Evolutionary conservation across 2,888 invertebrate species (phyloP).

Genomic region (Peribatodes rhomboidaria): DNA sequence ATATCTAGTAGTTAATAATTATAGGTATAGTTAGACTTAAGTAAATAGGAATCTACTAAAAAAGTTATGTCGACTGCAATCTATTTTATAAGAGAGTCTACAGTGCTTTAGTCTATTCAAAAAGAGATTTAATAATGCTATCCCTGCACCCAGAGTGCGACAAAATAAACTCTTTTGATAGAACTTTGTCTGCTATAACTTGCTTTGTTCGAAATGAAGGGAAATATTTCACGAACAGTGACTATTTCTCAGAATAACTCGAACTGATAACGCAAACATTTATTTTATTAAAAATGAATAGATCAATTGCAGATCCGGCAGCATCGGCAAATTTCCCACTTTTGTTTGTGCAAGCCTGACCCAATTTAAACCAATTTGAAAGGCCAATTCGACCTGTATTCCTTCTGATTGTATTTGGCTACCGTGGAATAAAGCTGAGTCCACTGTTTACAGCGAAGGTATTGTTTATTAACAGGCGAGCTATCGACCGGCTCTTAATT

Average conservation of each 20-base stretch:
- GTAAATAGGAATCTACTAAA: background rate
- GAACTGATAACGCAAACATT: constrained; percentile 48
- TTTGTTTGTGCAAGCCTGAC: constrained; percentile 79
- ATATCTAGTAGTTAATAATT: too few species aligned
- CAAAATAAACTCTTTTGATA: constrained; percentile 31
- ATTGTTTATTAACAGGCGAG: constrained; percentile 54
- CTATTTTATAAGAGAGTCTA: constrained; percentile 26
- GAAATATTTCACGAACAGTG: background rate
- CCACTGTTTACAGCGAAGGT: constrained; percentile 56
- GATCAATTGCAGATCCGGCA: constrained; percentile 62
- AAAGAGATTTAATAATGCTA: constrained; percentile 40
- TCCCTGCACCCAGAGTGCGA: constrained; percentile 31
- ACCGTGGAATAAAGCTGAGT: constrained; percentile 73
- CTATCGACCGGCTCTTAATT: constrained; percentile 32
- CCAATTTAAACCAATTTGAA: constrained; percentile 81
- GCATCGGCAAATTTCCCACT: constrained; percentile 69
- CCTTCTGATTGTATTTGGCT: constrained; percentile 77
- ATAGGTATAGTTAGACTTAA: background rate
- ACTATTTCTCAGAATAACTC: constrained; percentile 13
- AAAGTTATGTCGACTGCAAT: constrained; percentile 13
- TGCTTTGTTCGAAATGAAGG: constrained; percentile 34
- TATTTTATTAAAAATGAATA: constrained; percentile 63
- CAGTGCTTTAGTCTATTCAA: constrained; percentile 34
- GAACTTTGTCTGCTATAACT: constrained; percentile 31
- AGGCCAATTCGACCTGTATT: constrained; percentile 79